phyloP scores from a whole-genome alignment of 2,888 invertebrate genomes.

The Himalopsyche anomala region DNA sequence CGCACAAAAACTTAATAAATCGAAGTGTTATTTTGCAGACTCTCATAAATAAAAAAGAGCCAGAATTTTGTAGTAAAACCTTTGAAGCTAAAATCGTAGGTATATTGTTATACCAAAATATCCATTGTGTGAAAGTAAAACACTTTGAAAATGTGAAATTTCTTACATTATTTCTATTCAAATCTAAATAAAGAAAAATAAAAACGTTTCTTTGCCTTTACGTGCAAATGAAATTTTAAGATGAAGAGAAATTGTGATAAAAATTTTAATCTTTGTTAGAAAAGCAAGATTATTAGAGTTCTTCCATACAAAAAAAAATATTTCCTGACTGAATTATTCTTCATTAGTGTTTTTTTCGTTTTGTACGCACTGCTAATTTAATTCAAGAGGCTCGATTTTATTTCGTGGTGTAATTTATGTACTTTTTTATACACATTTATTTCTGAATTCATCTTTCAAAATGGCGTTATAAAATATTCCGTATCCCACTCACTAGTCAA shows the following conservation, averaged over 20 bases:
- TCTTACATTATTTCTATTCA: background rate
- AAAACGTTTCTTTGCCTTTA: constrained; percentile 26
- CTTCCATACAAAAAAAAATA: background rate
- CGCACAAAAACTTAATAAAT: too few species aligned
- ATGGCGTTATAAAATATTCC: background rate
- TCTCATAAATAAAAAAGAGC: background rate
- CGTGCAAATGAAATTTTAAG: constrained; percentile 15
- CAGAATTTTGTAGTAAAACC: background rate
- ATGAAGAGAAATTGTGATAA: constrained; percentile 22
- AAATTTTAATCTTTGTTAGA: constrained; percentile 14
- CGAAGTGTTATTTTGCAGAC: background rate
- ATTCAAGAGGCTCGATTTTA: background rate
- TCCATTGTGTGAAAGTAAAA: constrained; percentile 5
- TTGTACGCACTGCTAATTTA: constrained; percentile 13
- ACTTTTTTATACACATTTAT: background rate
- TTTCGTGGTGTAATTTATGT: background rate
- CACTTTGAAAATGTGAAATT: background rate
- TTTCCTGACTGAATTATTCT: constrained; percentile 15
- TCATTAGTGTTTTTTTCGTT: constrained; percentile 12
- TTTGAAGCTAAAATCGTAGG: background rate
- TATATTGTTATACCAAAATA: background rate
- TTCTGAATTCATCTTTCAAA: background rate
- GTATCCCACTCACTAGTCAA: background rate
- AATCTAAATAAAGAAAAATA: constrained; percentile 25
- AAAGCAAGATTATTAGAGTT: background rate